Evolutionary conservation across 2,888 invertebrate species (phyloP).

Genomic region (Elmis aenea): DNA sequence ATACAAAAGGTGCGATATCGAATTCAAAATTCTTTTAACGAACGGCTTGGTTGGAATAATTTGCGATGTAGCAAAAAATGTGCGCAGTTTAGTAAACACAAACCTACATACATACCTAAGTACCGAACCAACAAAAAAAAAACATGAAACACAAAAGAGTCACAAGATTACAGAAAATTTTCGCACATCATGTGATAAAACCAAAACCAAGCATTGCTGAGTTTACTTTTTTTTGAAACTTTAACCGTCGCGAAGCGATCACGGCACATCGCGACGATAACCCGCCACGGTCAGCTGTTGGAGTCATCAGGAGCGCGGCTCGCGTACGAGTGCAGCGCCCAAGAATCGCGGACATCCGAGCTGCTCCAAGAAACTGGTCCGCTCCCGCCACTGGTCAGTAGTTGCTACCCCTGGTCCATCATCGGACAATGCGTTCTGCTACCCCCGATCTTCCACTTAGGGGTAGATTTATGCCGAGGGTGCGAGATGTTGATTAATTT

Average conservation of each 20-base stretch:
- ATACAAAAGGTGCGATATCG: too few species aligned
- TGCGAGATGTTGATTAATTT: slow-evolving; percentile 18
- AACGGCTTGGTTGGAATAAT: too few species aligned
- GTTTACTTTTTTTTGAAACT: too few species aligned
- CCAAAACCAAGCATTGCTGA: too few species aligned
- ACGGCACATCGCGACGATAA: slow-evolving; percentile 9
- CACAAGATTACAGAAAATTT: too few species aligned
- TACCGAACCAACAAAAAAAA: too few species aligned
- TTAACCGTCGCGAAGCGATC: slow-evolving; percentile 8
- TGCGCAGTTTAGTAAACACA: too few species aligned
- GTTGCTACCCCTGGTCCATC: slow-evolving; percentile 14
- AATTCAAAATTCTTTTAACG: too few species aligned
- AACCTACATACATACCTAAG: too few species aligned
- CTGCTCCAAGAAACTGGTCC: slow-evolving; percentile 29
- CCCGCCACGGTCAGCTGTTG: slow-evolving; percentile 19
- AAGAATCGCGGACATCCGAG: slow-evolving; percentile 23
- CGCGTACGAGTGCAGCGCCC: slow-evolving; percentile 32
- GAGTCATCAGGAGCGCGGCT: slow-evolving; percentile 34
- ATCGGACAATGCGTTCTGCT: slow-evolving; percentile 12
- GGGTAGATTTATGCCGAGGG: slow-evolving; percentile 15
- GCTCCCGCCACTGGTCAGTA: slow-evolving; percentile 31
- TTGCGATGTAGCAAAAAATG: too few species aligned
- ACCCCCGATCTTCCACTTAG: slow-evolving; percentile 9
- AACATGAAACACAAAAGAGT: too few species aligned
- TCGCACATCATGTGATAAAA: too few species aligned